Percentiles rank a stretch among this genome's conserved stretches.
These are phyloP conservation scores for Catharus fuscescens DNA, from an alignment of 2,113 vertebrate genomes.

Conservation along the genomic window DNA sequence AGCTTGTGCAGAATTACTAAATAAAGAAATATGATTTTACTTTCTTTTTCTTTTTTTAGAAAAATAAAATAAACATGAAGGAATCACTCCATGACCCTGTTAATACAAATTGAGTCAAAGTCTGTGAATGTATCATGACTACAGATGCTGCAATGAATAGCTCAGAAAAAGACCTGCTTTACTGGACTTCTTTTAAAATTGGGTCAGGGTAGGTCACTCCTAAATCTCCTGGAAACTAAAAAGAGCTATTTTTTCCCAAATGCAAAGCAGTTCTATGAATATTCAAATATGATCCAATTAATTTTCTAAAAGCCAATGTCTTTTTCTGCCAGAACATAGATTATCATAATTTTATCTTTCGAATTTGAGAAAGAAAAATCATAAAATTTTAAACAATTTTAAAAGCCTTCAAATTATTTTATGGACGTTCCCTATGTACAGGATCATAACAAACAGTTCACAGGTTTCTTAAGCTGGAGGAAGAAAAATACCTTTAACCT, in stretches of 20 bases:
- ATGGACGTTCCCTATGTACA: background rate
- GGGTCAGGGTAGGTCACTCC: conserved; percentile 42
- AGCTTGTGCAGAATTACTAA: conserved; percentile 17
- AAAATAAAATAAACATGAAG: conserved; percentile 8
- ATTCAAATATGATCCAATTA: conserved; percentile 74
- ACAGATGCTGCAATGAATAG: background rate
- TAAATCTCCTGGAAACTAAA: conserved; percentile 53
- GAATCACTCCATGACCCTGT: background rate
- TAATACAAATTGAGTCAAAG: background rate
- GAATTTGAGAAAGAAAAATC: conserved; percentile 38
- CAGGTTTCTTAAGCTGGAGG: background rate
- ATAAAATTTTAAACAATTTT: background rate
- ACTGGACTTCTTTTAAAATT: conserved; percentile 34
- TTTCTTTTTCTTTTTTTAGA: conserved; percentile 3
- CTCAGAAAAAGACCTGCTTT: conserved; percentile 26
- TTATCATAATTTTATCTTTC: conserved; percentile 52
- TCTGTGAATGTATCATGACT: background rate
- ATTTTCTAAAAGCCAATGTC: conserved; percentile 61
- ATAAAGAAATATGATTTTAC: conserved; percentile 16
- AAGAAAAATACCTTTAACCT: background rate
- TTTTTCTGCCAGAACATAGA: conserved; percentile 51
- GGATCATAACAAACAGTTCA: background rate
- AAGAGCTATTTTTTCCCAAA: conserved; percentile 69
- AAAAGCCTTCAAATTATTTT: background rate
- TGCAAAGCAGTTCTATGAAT: conserved; percentile 56